Evolutionary conservation across 2,113 vertebrate species (phyloP).

Genomic region (Sigmodon hispidus): DNA sequence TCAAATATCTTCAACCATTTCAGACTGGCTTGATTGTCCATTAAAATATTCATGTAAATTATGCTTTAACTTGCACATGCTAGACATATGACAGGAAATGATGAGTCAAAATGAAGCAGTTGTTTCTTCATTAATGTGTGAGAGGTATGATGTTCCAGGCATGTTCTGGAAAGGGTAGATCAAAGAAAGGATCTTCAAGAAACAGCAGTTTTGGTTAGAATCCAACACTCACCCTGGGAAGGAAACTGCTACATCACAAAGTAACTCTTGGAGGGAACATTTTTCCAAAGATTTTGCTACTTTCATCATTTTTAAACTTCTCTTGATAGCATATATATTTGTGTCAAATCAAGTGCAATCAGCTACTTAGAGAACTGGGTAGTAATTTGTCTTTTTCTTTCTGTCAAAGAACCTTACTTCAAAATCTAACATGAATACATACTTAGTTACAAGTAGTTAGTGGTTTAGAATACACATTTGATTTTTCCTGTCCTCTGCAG

Average conservation of each 20-base stretch:
- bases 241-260: not conserved
- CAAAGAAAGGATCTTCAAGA: not conserved
- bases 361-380: not conserved
- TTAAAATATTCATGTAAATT: not conserved
- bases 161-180: not conserved
- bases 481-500: not conserved
- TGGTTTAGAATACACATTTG: not conserved
- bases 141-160: accelerated
- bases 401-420: not conserved
- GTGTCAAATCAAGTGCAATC: not conserved
- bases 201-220: not conserved
- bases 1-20: not conserved
- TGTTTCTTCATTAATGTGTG: not conserved
- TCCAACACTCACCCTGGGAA: not conserved
- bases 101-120: not conserved
- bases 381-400: not conserved
- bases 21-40: not conserved
- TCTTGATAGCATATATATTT: not conserved
- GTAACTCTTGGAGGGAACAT: not conserved
- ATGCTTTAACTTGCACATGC: constrained; percentile 73
- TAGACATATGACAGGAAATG: not conserved
- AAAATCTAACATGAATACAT: not conserved
- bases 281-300: not conserved
- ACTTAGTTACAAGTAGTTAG: not conserved
- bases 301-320: not conserved